phyloP scores from a whole-genome alignment of 2,113 vertebrate genomes.

The Calyptomena viridis region DNA sequence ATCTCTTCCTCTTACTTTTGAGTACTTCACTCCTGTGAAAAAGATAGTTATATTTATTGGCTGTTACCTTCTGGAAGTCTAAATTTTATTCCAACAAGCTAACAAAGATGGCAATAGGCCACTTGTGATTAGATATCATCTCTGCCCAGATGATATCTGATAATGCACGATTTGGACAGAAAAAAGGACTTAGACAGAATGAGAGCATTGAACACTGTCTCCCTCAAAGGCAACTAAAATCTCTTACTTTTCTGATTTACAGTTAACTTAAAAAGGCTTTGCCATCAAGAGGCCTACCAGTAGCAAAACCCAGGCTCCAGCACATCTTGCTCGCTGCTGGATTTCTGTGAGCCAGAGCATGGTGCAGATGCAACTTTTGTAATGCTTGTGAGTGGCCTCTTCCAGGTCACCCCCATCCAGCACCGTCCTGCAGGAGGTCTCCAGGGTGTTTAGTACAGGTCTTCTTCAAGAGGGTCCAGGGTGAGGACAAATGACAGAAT shows the following conservation, averaged over 20 bases:
- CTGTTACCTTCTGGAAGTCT: not conserved
- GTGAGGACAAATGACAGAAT: not conserved
- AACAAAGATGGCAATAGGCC: not conserved
- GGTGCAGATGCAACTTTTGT: not conserved
- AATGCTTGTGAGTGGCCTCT: fast-evolving
- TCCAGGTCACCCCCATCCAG: not conserved
- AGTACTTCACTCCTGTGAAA: not conserved
- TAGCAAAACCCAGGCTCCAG: not conserved
- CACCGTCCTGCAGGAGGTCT: not conserved
- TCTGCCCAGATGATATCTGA: no score
- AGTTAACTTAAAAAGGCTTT: not conserved
- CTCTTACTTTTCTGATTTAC: not conserved
- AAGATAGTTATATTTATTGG: not conserved
- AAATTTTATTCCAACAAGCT: not conserved
- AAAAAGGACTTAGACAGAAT: not conserved
- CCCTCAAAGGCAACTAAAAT: not conserved
- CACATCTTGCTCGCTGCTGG: not conserved
- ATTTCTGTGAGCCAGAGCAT: not conserved
- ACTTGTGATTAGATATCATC: not conserved
- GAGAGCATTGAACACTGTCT: not conserved
- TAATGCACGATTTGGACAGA: not conserved
- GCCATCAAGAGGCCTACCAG: not conserved
- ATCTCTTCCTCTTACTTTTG: not conserved
- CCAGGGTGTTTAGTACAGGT: not conserved
- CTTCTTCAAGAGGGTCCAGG: not conserved